phyloP scores from a whole-genome alignment of 2,888 invertebrate genomes.

The Teleiodes luculella region DNA sequence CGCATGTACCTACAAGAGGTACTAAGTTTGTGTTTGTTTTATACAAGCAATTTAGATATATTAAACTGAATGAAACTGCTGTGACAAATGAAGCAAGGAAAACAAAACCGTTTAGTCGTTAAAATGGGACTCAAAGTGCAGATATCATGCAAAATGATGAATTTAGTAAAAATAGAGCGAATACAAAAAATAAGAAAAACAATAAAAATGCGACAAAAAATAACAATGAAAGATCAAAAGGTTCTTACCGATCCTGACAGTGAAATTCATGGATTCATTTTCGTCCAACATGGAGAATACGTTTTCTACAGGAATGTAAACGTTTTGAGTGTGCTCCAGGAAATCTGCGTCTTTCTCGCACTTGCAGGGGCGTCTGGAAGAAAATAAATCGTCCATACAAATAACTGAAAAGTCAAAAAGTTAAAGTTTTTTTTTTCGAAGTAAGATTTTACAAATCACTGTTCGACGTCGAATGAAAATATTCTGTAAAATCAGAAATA shows the following conservation, averaged over 20 bases:
- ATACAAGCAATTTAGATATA: too few relatives aligned
- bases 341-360: constrained; percentile 75
- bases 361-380: constrained; percentile 70
- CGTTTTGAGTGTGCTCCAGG: constrained; percentile 72
- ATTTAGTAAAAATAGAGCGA: neutral
- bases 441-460: too few relatives aligned
- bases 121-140: neutral
- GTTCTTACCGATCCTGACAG: constrained; percentile 63
- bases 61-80: too few relatives aligned
- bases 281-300: constrained; percentile 74
- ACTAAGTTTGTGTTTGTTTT: constrained; percentile 7
- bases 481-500: neutral
- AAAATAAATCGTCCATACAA: neutral
- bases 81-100: too few relatives aligned
- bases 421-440: too few relatives aligned
- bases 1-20: constrained; percentile 9
- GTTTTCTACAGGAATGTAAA: constrained; percentile 76
- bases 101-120: neutral
- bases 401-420: neutral
- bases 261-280: constrained; percentile 62
- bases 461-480: neutral
- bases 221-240: neutral
- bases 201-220: neutral
- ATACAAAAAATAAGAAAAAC: neutral
- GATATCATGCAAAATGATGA: neutral